Conservation (phyloP, 2,888 invertebrate genomes). For the Marasmarcha lunaedactyla region DNA sequence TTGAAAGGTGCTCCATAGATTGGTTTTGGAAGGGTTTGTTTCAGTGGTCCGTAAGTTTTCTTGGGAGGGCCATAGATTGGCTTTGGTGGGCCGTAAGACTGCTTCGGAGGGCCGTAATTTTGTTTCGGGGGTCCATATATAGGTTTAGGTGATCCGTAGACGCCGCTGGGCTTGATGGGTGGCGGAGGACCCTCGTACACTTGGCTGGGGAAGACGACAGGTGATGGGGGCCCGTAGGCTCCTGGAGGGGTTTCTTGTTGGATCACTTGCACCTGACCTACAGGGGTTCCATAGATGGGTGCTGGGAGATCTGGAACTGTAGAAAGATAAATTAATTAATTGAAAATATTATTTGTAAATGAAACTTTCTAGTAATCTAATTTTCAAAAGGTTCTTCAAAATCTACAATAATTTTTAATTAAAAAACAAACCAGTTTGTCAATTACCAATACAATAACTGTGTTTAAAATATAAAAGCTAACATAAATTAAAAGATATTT, state of each 20-base stretch:
- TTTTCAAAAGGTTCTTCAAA: too few relatives aligned
- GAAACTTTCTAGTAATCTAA: background rate
- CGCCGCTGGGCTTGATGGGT: slow-evolving; percentile 47
- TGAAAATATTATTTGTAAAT: slow-evolving; percentile 4
- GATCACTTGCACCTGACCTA: slow-evolving; percentile 22
- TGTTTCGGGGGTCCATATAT: slow-evolving; percentile 45
- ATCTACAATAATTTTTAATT: too few relatives aligned
- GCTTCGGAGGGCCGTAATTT: slow-evolving; percentile 53
- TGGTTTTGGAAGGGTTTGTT: slow-evolving; percentile 35
- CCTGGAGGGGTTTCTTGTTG: slow-evolving; percentile 37
- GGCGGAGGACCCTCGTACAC: slow-evolving; percentile 65
- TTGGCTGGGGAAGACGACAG: slow-evolving; percentile 45
- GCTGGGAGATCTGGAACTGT: slow-evolving; percentile 61
- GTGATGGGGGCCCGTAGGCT: slow-evolving; percentile 64
- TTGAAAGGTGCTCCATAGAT: slow-evolving; percentile 40
- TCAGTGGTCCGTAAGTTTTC: slow-evolving; percentile 35
- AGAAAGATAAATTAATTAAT: slow-evolving; percentile 3
- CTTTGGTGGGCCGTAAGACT: slow-evolving; percentile 46
- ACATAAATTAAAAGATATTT: too few relatives aligned
- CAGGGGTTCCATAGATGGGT: slow-evolving; percentile 72
- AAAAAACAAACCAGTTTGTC: too few relatives aligned
- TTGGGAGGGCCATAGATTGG: slow-evolving; percentile 39
- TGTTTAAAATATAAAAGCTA: too few relatives aligned
- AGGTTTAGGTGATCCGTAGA: slow-evolving; percentile 54
- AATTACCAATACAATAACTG: too few relatives aligned